Conservation (phyloP, 2,888 invertebrate species). For the Eurytoma californica region DNA sequence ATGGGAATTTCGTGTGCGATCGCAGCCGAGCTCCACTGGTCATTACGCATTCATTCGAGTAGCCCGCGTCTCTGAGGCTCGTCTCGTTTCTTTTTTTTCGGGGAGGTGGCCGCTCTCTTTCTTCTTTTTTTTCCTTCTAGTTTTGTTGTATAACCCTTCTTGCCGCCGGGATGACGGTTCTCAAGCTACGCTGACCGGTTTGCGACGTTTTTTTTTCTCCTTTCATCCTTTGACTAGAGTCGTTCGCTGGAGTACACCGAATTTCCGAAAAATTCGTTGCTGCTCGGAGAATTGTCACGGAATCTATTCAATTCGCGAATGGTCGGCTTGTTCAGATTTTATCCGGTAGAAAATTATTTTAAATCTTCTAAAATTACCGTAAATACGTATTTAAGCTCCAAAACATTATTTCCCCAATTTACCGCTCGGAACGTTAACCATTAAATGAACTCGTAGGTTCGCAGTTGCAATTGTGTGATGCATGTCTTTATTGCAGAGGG, state of each 20-base stretch:
- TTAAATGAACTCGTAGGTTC: no score
- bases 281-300: no score
- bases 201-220: constrained; percentile 13
- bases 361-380: no score
- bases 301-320: no score
- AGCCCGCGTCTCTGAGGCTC: neutral
- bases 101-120: constrained; percentile 23
- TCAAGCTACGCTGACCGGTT: constrained; percentile 45
- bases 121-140: neutral
- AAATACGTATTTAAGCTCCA: no score
- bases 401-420: no score
- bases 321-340: no score
- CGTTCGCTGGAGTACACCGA: neutral
- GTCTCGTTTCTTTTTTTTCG: constrained; percentile 20
- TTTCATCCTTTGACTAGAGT: constrained; percentile 26
- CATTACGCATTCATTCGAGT: constrained; percentile 44
- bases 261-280: no score
- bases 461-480: neutral
- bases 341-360: no score
- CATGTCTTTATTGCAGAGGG: neutral
- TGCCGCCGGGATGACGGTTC: constrained; percentile 33
- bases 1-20: constrained; percentile 36
- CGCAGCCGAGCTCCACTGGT: constrained; percentile 14
- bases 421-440: no score
- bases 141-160: constrained; percentile 14